Conservation (phyloP, 2,888 invertebrate species). For the Agrenia bidenticulata region DNA sequence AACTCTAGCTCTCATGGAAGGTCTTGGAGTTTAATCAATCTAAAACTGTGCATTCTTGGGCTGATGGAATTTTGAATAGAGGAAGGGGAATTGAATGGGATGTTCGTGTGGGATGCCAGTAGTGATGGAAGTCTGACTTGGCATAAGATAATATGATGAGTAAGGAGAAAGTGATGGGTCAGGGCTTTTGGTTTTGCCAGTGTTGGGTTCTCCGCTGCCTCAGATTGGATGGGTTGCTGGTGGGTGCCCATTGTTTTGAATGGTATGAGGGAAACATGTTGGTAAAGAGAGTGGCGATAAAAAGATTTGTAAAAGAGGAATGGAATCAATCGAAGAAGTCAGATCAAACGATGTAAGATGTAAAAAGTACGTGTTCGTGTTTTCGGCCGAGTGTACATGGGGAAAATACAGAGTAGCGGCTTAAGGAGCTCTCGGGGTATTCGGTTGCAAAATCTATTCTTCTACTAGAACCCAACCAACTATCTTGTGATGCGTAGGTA, state of each 20-base stretch:
- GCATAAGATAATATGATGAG: constrained; percentile 7
- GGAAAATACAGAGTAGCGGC: constrained; percentile 22
- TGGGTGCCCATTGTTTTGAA: constrained; percentile 7
- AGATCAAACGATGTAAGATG: constrained; percentile 25
- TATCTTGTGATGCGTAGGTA: neutral
- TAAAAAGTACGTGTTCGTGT: constrained; percentile 23
- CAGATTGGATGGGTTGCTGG: too few relatives aligned
- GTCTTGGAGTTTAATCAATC: constrained; percentile 14
- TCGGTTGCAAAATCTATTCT: constrained; percentile 15
- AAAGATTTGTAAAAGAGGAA: constrained; percentile 9
- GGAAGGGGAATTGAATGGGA: neutral
- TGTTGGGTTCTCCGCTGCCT: too few relatives aligned
- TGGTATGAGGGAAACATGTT: constrained; percentile 9
- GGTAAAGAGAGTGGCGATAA: constrained; percentile 17
- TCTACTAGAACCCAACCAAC: neutral
- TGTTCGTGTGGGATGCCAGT: too few relatives aligned
- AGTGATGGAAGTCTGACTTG: too few relatives aligned
- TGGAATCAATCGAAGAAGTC: constrained; percentile 23
- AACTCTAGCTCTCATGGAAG: too few relatives aligned
- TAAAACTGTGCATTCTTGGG: constrained; percentile 11
- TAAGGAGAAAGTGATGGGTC: constrained; percentile 15
- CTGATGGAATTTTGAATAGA: constrained; percentile 15
- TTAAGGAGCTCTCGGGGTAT: constrained; percentile 6
- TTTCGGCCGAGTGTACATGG: constrained; percentile 17
- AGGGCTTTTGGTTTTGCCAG: neutral